These are phyloP conservation scores for Lutjanus argentimaculatus DNA, from an alignment of 2,797 vertebrate genomes.

Conservation along the genomic window DNA sequence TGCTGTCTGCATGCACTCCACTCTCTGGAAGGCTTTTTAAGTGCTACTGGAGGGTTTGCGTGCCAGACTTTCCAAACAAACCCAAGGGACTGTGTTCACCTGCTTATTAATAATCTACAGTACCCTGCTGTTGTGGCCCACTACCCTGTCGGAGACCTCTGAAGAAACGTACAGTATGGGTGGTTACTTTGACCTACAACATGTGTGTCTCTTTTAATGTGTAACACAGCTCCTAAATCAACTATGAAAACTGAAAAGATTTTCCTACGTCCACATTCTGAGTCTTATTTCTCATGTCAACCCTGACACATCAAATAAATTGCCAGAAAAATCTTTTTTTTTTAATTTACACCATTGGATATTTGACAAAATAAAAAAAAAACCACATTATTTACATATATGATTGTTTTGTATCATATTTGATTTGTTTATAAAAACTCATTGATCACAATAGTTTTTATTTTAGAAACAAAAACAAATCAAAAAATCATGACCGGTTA, in stretches of 20 bases:
- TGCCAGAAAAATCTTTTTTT: no score
- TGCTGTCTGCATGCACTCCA: constrained; percentile 44
- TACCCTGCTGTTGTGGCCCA: constrained; percentile 46
- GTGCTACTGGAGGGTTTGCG: constrained; percentile 50
- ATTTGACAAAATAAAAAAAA: no score
- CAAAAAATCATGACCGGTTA: no score
- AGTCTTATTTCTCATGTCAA: background rate
- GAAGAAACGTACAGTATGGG: background rate
- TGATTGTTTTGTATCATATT: no score
- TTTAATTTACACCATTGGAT: no score
- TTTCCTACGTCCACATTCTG: background rate
- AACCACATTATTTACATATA: no score
- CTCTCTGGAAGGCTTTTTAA: constrained; percentile 53
- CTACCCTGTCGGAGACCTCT: constrained; percentile 39
- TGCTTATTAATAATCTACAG: constrained; percentile 80
- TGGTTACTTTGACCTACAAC: constrained; percentile 21
- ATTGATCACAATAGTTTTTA: no score
- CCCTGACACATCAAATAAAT: no score
- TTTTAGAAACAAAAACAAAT: no score
- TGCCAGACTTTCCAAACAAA: constrained; percentile 66
- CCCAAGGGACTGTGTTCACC: constrained; percentile 44
- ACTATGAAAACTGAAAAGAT: background rate
- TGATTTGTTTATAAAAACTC: no score
- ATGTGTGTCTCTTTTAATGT: background rate
- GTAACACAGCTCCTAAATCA: background rate